These are phyloP conservation scores for Otocyon megalotis DNA, from an alignment of 2,113 vertebrate species.

Conservation along the genomic window DNA sequence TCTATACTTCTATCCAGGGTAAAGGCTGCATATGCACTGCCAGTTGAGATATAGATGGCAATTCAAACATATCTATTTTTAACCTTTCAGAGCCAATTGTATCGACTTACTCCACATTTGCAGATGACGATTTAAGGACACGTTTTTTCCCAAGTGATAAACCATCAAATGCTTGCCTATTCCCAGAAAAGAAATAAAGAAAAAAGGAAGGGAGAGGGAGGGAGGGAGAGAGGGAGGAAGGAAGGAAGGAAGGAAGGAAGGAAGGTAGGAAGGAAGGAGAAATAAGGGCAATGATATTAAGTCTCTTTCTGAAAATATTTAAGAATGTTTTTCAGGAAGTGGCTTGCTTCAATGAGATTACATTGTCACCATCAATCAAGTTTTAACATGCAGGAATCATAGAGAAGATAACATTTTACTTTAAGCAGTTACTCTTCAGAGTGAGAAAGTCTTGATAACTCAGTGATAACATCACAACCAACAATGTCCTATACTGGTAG, in stretches of 20 bases:
- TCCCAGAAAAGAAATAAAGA: not conserved
- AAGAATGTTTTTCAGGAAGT: not conserved
- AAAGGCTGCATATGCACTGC: not conserved
- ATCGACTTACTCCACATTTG: not conserved
- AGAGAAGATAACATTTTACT: not conserved
- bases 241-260: fast-evolving
- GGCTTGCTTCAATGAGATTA: not conserved
- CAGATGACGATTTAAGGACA: not conserved
- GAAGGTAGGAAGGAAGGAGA: not conserved
- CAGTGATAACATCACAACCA: not conserved
- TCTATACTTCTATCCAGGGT: not conserved
- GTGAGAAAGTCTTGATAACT: not conserved
- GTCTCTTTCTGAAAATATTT: constrained; percentile 18
- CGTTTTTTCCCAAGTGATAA: not conserved
- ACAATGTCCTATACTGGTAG: not conserved
- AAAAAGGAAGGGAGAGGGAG: no score
- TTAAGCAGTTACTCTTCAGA: not conserved
- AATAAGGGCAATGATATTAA: not conserved
- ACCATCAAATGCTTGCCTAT: not conserved
- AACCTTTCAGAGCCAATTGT: not conserved
- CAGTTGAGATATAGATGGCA: not conserved
- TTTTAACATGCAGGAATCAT: not conserved
- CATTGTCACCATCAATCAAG: not conserved
- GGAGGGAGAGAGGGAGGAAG: not conserved
- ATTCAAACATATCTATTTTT: not conserved